Evolutionary conservation across 2,113 vertebrate genomes (phyloP), one percentile per base, ranked within the genome.

Genomic region (Ariopsis seemanni): DNA sequence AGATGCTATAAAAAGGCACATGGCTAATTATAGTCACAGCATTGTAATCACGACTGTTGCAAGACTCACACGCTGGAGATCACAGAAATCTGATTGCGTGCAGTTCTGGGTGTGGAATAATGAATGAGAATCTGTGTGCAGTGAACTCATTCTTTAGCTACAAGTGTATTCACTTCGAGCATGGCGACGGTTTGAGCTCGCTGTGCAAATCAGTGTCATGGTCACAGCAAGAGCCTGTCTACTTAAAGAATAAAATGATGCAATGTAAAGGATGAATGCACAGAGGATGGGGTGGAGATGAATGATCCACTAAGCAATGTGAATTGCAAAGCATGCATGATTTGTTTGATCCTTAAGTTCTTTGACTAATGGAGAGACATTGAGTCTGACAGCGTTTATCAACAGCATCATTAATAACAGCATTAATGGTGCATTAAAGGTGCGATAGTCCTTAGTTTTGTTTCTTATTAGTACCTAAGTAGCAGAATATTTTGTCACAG

Each of bases 11-110:
- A 82, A 81, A 82, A 82, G 79, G 48, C 2, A 7, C 30, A 18
- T 30, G 48, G 30, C n/a, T 85, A 72, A 60, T 85, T 60, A 58
- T 85, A 74, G 69, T 50, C 53, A n/a, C 53, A 42, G 65, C 5
- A 71, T 20, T 55, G 48, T 69, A 53, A 80, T 84, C 82, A 71
- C 17, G 62, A 53, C 50, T 55, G 82, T 84, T 62, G 27, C 27
- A 82, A 15, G 80, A 7, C 30, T 22, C 52, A 10, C 50, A 7
- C 18, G 11, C 63, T 53, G 2, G 67, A 30, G 83, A 72, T 69
- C 18, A 8, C 27, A 84, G 67, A 42, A 72, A 57, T 4, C 55
- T 85, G 69, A 57, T 20, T 74, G 30, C 20, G 5, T 17, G 69
- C 69, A 2, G 27, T 25, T 20, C 50, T 71, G 52, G 1, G 11